phyloP scores from a whole-genome alignment of 2,888 invertebrate species.

The Eustalomyia histrio region DNA sequence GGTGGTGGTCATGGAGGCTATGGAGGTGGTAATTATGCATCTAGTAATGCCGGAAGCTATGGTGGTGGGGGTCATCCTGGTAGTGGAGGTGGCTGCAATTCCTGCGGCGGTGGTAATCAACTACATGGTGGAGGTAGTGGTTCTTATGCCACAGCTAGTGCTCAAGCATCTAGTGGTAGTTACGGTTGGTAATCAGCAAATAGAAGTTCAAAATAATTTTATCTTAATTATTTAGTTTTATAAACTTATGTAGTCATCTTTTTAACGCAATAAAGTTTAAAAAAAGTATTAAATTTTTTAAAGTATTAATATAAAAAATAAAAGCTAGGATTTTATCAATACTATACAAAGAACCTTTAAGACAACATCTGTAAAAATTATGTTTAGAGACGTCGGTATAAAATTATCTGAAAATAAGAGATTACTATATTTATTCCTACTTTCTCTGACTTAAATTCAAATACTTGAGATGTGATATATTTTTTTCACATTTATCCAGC shows the following conservation, averaged over 20 bases:
- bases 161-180: conserved; percentile 4
- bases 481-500: no score
- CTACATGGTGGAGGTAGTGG: conserved; percentile 40
- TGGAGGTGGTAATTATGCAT: conserved; percentile 44
- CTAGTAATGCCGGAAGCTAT: conserved; percentile 44
- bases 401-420: no score
- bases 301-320: neutral
- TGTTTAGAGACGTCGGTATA: no score
- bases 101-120: conserved; percentile 24
- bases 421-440: no score
- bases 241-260: neutral
- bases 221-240: neutral
- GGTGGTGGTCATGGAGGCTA: conserved; percentile 46
- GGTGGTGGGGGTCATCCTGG: conserved; percentile 40
- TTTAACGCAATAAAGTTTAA: neutral
- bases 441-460: no score
- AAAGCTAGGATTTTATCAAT: no score
- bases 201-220: no score
- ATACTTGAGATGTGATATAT: no score
- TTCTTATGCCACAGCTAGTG: conserved; percentile 36
- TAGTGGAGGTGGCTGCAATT: conserved; percentile 16
- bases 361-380: no score
- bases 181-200: conserved; percentile 25
- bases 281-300: no score
- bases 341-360: no score